phyloP scores from a whole-genome alignment of 2,113 vertebrate genomes.

The Tyto alba region DNA sequence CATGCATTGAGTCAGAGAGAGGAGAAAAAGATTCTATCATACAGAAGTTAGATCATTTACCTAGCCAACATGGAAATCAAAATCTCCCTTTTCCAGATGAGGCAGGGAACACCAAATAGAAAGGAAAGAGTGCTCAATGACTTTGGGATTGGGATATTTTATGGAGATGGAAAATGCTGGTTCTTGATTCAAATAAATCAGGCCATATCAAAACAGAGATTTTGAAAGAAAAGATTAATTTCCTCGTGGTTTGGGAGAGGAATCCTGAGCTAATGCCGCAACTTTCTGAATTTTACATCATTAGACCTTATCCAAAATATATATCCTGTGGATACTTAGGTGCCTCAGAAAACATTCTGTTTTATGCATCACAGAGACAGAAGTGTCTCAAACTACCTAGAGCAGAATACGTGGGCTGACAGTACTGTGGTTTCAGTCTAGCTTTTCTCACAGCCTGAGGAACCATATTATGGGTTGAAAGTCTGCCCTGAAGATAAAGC shows the following conservation, averaged over 20 bases:
- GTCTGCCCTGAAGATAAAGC: background rate
- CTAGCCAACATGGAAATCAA: background rate
- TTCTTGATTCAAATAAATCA: background rate
- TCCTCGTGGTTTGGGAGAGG: background rate
- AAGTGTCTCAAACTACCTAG: background rate
- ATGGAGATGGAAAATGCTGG: background rate
- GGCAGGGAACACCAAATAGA: background rate
- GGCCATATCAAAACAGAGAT: background rate
- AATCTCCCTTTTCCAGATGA: background rate
- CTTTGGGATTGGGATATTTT: background rate
- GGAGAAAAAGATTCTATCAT: background rate
- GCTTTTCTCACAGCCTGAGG: background rate
- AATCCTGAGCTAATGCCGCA: background rate
- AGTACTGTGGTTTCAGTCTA: background rate
- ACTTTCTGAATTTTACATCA: background rate
- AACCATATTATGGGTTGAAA: background rate
- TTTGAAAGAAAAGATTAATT: background rate
- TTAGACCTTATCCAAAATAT: background rate
- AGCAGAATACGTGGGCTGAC: background rate
- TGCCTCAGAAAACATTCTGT: background rate
- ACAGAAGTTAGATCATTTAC: background rate
- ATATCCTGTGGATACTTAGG: background rate
- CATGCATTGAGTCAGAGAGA: background rate
- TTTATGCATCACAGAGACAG: background rate
- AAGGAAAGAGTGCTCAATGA: background rate